Base-by-base conservation (phyloP, 2,888 invertebrate genomes). In the Electrophaes corylata region DNA sequence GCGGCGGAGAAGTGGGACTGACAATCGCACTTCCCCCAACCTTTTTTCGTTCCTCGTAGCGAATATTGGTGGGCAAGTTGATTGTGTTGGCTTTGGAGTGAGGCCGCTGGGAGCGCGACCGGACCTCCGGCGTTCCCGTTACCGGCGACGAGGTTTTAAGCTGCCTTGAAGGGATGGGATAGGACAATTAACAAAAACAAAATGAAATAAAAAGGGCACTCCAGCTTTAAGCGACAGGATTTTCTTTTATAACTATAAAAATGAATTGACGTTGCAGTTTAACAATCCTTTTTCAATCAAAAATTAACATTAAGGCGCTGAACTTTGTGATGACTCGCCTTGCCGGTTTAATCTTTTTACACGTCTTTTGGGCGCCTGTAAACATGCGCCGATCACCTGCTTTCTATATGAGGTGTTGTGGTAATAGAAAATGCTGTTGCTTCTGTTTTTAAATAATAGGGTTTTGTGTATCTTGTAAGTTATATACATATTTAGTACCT, bases 41-140 rank as follows among this genome's bases (percentile, higher is more conserved):
- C 64, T 83, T 86, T 73, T 83, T 82, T 66, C 91, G 77, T 50
- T 84, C 82, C 64, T 84, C 84, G 62, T 71, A 72, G 45, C 84
- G 78, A 33, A 69, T 72, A 50, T 81, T 87, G 78, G 93, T 90
- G 3, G 94, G 94, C 64, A 93, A 88, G 77, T 93, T 93, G 76
- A 94, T 93, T 23, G 93, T 94, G 80, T 93, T 93, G 19, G 93
- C 93, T 75, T 92, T 91, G 35, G 84, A 79, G 80, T 91, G 91
- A 16, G 91, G 85, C 46, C 90, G 81, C 76, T 88, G 89, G 23
- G 82, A 71, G 54, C 90, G 84, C 50, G 75, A 73, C 29, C 88
- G 82, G 54, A 85, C 67, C 68, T 88, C 89, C 10, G 84, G 79
- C 59, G 79, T 83, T 54, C 86, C 73, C 41, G 83, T 75, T 46